Evolutionary conservation across 2,113 vertebrate species (phyloP), one percentile per base, ranked within the genome.

Genomic region (Gnathonemus longibarbis): DNA sequence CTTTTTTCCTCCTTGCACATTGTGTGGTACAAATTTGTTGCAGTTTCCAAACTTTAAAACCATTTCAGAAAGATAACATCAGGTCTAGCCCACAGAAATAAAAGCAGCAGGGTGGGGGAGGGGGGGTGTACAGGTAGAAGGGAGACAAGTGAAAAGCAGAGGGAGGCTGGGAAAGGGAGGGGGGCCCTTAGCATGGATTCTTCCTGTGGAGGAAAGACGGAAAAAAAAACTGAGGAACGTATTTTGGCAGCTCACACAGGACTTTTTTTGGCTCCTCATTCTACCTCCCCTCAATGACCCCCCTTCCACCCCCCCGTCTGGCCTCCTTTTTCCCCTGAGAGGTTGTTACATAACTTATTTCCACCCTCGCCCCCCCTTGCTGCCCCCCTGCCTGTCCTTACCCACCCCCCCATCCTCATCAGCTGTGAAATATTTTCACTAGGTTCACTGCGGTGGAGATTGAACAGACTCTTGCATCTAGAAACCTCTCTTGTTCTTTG

Each of bases 311-410:
- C 80, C 53, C 92, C 92, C 91, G 92, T 93, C 92, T 91, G 92
- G 86, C 10, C 58, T 90, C 91, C 85, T 88, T 91, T 91, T 92
- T 91, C 89, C 93, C 90, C 88, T 58, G 91, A 93, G 93, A 94
- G 93, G 89, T 93, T 89, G 92, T 95, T 96, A 95, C 93, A 94
- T 95, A 95, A 96, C 92, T 90, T 92, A 92, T 95, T 95, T 96
- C 94, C 94, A 93, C 42, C 88, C 48, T 88, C 90, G 27, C 50
- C 80, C 53, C 80, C 84, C 13, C 46, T 27, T 74, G 42, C 62
- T 58, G 66, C 70, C 7, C 42, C 90, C 31, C 31, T 31, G 31
- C 31, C 31, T 31, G n/a, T n/a, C 31, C 31, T 31, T 31, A 1
- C 56, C 50, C 48, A 3, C 31, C 24, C 35, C 17, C 35, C 45